A percentile compares a stretch with the other conserved stretches of the same genome.
Evolutionary conservation across 2,113 vertebrate genomes (phyloP).

Genomic region (Hirundichthys speculiger): DNA sequence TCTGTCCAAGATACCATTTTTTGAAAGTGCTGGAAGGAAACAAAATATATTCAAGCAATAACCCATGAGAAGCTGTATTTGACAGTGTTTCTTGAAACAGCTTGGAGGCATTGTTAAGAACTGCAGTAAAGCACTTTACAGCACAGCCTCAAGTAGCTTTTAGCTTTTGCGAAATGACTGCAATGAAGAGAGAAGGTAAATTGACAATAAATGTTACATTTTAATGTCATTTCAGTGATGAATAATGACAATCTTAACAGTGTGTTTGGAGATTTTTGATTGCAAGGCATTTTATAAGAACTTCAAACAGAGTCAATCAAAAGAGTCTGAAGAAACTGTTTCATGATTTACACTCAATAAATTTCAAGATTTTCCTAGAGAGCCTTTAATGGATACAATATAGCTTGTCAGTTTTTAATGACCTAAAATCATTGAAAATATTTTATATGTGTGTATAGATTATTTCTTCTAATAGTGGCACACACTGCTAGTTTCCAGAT

Average conservation of each 20-base stretch:
- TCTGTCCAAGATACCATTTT: slow-evolving; percentile 52
- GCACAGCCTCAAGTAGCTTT: slow-evolving; percentile 19
- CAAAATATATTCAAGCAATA: slow-evolving; percentile 64
- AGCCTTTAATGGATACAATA: slow-evolving; percentile 14
- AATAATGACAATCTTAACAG: slow-evolving; percentile 15
- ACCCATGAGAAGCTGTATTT: slow-evolving; percentile 53
- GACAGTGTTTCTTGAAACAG: slow-evolving; percentile 57
- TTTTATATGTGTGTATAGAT: slow-evolving; percentile 18
- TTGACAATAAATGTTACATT: slow-evolving; percentile 41
- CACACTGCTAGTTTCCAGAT: no score
- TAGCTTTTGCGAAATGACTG: slow-evolving; percentile 54
- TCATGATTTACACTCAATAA: slow-evolving; percentile 28
- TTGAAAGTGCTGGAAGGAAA: slow-evolving; percentile 52
- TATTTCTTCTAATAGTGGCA: no score
- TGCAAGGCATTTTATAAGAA: slow-evolving; percentile 28
- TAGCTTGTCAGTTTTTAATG: slow-evolving; percentile 28
- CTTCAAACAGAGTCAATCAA: slow-evolving; percentile 23
- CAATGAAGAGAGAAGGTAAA: slow-evolving; percentile 24
- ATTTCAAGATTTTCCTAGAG: slow-evolving; percentile 10
- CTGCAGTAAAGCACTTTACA: no score
- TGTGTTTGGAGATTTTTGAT: slow-evolving; percentile 3
- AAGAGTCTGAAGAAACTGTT: neutral
- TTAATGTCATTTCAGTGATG: slow-evolving; percentile 23
- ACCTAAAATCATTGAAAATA: slow-evolving; percentile 7
- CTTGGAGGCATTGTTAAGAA: slow-evolving; percentile 45